phyloP scores from a whole-genome alignment of 2,113 vertebrate genomes.

The Varanus komodoensis region DNA sequence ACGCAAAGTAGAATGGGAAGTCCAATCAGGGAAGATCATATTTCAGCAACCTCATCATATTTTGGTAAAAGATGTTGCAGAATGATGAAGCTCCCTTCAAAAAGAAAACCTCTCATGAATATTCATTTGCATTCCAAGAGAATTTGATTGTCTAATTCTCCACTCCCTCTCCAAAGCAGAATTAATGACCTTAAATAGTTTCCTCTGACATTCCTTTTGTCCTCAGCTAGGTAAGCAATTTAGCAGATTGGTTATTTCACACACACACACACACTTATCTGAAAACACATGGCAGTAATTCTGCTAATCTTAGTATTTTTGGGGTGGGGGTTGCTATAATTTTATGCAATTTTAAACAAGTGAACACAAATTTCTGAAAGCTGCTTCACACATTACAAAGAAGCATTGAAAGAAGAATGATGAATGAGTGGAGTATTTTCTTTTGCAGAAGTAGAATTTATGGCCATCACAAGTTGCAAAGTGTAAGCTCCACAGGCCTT shows the following conservation, averaged over 20 bases:
- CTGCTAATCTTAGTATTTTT: slow-evolving; percentile 28
- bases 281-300: slow-evolving; percentile 36
- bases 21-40: slow-evolving; percentile 46
- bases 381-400: neutral
- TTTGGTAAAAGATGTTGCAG: slow-evolving; percentile 58
- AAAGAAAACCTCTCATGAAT: slow-evolving; percentile 67
- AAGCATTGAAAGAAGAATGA: neutral
- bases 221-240: slow-evolving; percentile 55
- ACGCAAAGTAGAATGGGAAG: neutral
- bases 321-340: slow-evolving; percentile 1
- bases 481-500: neutral
- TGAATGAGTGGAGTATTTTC: neutral
- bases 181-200: slow-evolving; percentile 71
- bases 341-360: neutral
- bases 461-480: neutral
- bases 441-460: neutral
- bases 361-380: neutral
- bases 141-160: slow-evolving; percentile 66
- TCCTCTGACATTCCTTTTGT: slow-evolving; percentile 68
- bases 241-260: slow-evolving; percentile 54
- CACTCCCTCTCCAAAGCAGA: slow-evolving; percentile 52
- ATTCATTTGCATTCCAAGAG: slow-evolving; percentile 70
- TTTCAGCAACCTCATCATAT: slow-evolving; percentile 34
- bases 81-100: slow-evolving; percentile 54
- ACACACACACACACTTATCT: slow-evolving; percentile 24